Evolutionary conservation across 2,113 vertebrate genomes (phyloP), one percentile per base, ranked within the genome.

Genomic region (Oreocharis arfaki): DNA sequence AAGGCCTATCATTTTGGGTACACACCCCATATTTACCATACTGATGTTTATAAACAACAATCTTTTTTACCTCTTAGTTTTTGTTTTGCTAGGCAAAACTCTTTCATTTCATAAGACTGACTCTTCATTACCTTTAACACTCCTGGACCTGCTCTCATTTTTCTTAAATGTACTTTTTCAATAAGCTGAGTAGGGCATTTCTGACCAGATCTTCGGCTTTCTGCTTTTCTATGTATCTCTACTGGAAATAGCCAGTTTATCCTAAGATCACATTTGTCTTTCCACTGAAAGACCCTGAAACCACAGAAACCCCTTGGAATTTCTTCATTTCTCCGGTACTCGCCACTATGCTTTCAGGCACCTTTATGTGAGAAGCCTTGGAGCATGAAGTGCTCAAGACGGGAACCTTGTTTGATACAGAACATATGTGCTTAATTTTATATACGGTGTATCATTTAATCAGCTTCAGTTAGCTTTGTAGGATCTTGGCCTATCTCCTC

Each of bases 401-500:
- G 5, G 70, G 60, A 80, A 70, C 73, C 50, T 74, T 69, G 39
- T 74, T 61, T 92, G 92, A 92, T 89, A 60, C 8, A 52, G 70
- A 88, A 63, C 85, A 67, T 86, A 90, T 47, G 73, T 68, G 64
- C 65, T 64, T 90, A 53, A 94, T 93, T 90, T 96, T 94, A 90
- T 88, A 85, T 74, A 84, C 32, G 47, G 71, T 46, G 32, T 92
- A 93, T 75, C 14, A 79, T 94, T 91, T 73, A 53, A 82, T 79
- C 60, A 93, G 84, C 65, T 80, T 60, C 74, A 76, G 49, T 92
- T 65, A 90, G 90, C 90, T 91, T 95, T 92, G 82, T 90, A 95
- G 39, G 73, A 92, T 97, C 85, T 96, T 84, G 95, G 92, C 92
- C 89, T 97, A 47, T 95, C 77, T 96, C 75, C 77, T 82, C 32